Conservation (phyloP, 2,888 invertebrate species). For the Philonicus albiceps region DNA sequence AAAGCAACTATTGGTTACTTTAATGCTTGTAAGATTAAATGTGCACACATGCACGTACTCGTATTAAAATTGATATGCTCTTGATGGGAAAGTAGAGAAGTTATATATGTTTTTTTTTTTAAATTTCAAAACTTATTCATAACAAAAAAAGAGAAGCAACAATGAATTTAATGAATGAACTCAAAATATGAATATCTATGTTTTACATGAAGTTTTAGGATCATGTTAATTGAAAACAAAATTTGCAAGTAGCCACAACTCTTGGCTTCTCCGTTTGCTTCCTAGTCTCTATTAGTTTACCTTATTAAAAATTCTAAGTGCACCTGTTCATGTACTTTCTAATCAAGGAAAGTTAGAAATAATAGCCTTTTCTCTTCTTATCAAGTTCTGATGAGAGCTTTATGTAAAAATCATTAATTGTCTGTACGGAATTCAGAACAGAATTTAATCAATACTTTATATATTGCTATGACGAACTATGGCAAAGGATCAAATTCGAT, state of each 20-base stretch:
- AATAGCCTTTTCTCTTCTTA: background rate
- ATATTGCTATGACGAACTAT: background rate
- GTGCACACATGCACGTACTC: background rate
- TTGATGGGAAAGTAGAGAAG: background rate
- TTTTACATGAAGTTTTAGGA: background rate
- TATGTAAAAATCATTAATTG: background rate
- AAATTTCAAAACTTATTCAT: background rate
- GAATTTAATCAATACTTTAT: background rate
- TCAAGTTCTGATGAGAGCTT: background rate
- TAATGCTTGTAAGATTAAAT: background rate
- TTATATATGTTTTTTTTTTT: background rate
- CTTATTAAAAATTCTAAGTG: background rate
- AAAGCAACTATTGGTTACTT: background rate
- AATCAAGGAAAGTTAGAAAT: background rate
- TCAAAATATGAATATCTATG: background rate
- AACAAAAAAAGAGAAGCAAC: background rate
- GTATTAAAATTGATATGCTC: background rate
- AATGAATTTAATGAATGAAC: background rate
- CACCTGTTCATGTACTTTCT: background rate
- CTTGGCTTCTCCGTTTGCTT: background rate
- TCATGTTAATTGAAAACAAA: background rate
- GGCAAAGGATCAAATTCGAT: background rate
- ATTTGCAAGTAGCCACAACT: background rate
- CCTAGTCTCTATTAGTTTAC: background rate
- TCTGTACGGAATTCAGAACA: background rate